phyloP scores from a whole-genome alignment of 2,797 vertebrate genomes.

The Dermochelys coriacea region DNA sequence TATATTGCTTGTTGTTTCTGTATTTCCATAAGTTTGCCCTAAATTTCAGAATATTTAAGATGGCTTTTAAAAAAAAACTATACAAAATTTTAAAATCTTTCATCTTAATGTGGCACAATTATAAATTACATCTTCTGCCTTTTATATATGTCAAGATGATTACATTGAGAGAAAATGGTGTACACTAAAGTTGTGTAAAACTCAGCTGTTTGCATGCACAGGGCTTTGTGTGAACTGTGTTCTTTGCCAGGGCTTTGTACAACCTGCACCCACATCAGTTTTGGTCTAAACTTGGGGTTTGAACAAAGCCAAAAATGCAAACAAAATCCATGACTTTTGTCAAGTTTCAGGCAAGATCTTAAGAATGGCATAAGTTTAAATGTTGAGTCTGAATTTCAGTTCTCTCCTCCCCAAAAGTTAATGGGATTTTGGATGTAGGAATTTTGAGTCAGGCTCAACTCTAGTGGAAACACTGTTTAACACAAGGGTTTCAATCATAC shows the following conservation, averaged over 20 bases:
- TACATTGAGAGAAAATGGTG: not conserved
- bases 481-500: not conserved
- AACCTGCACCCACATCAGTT: not conserved
- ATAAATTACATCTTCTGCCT: not conserved
- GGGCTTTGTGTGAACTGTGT: not conserved
- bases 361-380: not conserved
- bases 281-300: not conserved
- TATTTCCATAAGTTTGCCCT: not conserved
- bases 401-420: not conserved
- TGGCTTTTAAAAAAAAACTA: not conserved
- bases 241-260: not conserved
- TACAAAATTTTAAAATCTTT: not conserved
- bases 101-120: not conserved
- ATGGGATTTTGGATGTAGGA: not conserved
- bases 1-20: not conserved
- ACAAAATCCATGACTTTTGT: not conserved
- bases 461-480: conserved; percentile 16
- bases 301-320: not conserved
- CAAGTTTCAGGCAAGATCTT: conserved; percentile 4
- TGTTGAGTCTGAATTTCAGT: not conserved
- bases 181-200: not conserved
- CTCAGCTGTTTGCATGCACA: not conserved
- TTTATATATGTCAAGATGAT: not conserved
- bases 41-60: not conserved
- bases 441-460: not conserved